These are phyloP conservation scores for Larimichthys crocea DNA, from an alignment of 2,113 vertebrate species.

Conservation along the genomic window DNA sequence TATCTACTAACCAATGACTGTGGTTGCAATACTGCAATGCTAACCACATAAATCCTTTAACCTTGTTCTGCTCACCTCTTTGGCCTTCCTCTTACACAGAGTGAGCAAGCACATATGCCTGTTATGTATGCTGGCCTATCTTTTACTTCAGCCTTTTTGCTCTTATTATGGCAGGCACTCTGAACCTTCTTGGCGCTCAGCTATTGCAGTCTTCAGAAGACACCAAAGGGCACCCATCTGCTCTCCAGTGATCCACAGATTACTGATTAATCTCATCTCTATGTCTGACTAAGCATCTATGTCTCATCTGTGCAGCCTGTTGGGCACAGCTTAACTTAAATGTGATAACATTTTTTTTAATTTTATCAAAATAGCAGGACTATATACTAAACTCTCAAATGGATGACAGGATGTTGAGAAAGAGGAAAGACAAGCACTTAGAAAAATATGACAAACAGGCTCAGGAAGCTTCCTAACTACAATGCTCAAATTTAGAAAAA, in stretches of 20 bases:
- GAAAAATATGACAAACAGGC: background rate
- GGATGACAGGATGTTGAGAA: background rate
- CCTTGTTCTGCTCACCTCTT: background rate
- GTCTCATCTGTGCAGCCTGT: background rate
- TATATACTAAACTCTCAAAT: background rate
- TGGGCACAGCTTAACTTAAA: background rate
- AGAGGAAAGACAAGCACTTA: background rate
- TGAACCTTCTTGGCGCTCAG: conserved; percentile 23
- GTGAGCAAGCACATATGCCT: background rate
- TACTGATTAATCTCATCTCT: conserved; percentile 24
- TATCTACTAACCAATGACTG: background rate
- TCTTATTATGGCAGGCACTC: conserved; percentile 10
- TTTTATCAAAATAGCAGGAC: background rate
- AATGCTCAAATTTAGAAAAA: background rate
- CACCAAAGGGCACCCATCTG: conserved; percentile 29
- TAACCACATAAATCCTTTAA: background rate
- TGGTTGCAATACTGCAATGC: background rate
- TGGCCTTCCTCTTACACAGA: background rate
- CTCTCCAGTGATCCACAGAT: conserved; percentile 30
- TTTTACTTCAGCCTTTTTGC: conserved; percentile 17
- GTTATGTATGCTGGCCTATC: background rate
- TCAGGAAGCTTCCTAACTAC: background rate
- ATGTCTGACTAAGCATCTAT: conserved; percentile 33
- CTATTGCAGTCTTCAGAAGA: conserved; percentile 36
- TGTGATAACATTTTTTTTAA: too few relatives aligned